Evolutionary conservation across 2,113 vertebrate species (phyloP), one percentile per base, ranked within the genome.

Genomic region (Solea senegalensis): DNA sequence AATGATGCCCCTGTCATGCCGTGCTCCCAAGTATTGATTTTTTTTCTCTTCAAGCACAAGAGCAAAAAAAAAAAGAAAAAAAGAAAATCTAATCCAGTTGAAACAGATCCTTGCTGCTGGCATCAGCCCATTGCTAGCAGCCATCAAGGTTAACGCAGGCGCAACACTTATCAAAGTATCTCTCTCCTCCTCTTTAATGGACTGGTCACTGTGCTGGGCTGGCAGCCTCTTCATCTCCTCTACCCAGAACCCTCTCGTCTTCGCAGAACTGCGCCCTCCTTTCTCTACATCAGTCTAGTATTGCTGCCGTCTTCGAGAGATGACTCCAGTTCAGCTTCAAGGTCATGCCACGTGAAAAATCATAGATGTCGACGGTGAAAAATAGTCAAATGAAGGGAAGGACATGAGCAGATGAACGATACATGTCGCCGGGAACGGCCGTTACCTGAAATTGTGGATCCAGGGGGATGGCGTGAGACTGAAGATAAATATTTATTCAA

Each of bases 81-180:
- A 93, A 85, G 95, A 93, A 80, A 89, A 96, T 92, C 85, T 86
- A 94, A 95, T 92, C 94, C 95, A 94, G 94, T 93, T 90, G 94
- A 96, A 96, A 95, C 93, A 93, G 94, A 95, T 65, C 93, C 73
- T 46, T 66, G 68, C 79, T 91, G 90, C 93, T 93, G 90, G 91
- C 89, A 73, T 64, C 63, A 67, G 80, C 76, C 80, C 81, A 75
- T 49, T 72, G 84, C 88, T 65, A 75, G 93, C 88, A 93, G 93
- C 94, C 94, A 96, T 95, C 96, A 98, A 98, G 96, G 96, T 97
- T 97, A 97, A 96, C 94, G 89, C 93, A 95, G 94, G 94, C 92
- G 92, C 91, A 95, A 94, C 95, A 97, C 96, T 98, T 96, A 96
- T 96, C 95, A 96, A 96, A 95, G 89, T 94, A 95, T 95, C 94